Base-by-base conservation (phyloP, 2,113 vertebrate species). In the Bombycilla garrulus region DNA sequence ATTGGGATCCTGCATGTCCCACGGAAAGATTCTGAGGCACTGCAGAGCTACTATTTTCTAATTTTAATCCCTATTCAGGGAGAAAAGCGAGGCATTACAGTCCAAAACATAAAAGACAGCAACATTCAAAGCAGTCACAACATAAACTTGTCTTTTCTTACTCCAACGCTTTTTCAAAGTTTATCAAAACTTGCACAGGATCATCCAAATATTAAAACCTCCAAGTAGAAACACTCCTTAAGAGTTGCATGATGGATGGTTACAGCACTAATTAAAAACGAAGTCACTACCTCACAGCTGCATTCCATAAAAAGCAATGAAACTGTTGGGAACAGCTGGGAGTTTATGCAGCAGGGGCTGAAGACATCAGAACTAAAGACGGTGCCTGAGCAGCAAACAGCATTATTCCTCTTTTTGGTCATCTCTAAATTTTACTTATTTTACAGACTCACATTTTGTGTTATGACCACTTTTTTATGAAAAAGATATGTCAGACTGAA, bases 231-330 rank as follows among this genome's bases (percentile, higher is more conserved):
- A 88, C 62, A 62, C 73, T 76, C 57, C 69, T 81, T 74, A 79
- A 93, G 28, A 60, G 40, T 35, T 54, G 33, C 16, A 33, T 61
- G 84, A 89, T 74, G 56, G 66, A 64, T 65, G 31, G 48, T 38
- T 87, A 67, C 31, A 76, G 81, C 62, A 76, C 40, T 62, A 53
- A 89, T 81, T 44, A 19, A 65, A 90, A 70, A 72, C 89, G 60
- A 81, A 54, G 67, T 42, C 42, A n/a, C 35, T 71, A 53, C 64
- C 42, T 77, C 81, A 76, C 40, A 79, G 69, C 83, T 92, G 53
- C 50, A 89, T 89, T 91, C 73, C 83, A 94, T 56, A 67, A 89
- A 73, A 91, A 89, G 47, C 40, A 96, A 76, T n/a, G 15, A 76
- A 93, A 77, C n/a, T 67, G n/a, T 10, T 83, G 48, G 33, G 45